phyloP scores from a whole-genome alignment of 1,140 invertebrate genomes.

The Apis mellifera region DNA sequence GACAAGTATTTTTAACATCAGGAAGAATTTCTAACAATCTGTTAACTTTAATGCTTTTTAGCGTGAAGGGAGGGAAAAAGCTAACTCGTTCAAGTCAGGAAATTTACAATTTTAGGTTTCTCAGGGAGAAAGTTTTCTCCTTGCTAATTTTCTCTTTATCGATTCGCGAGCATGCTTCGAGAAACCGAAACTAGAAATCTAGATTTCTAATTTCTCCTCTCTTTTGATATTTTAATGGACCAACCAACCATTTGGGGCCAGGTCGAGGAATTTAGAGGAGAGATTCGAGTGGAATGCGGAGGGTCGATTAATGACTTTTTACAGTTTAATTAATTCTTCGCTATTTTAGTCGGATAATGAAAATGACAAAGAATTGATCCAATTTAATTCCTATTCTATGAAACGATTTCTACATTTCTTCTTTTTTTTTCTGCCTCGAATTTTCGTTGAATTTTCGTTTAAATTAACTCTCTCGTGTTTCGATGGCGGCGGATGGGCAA shows the following conservation, averaged over 20 bases:
- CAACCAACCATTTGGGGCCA: too few species aligned
- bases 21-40: conserved; percentile 41
- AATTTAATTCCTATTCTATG: too few species aligned
- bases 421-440: too few species aligned
- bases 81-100: conserved; percentile 44
- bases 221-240: neutral
- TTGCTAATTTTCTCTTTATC: conserved; percentile 43
- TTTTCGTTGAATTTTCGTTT: neutral
- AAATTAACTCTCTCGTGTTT: conserved; percentile 1
- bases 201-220: conserved; percentile 19
- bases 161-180: conserved; percentile 22
- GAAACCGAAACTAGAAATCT: conserved; percentile 21
- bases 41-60: conserved; percentile 50
- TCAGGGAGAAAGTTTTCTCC: conserved; percentile 41
- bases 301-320: neutral
- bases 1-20: neutral
- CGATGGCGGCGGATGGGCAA: neutral
- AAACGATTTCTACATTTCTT: too few species aligned
- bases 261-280: too few species aligned
- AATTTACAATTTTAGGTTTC: conserved; percentile 52
- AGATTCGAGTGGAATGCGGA: too few species aligned
- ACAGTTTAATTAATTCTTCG: too few species aligned
- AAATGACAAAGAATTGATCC: too few species aligned
- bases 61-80: neutral
- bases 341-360: too few species aligned